These are phyloP conservation scores for Diachasma alloeum DNA, from an alignment of 1,140 invertebrate genomes.

Conservation along the genomic window DNA sequence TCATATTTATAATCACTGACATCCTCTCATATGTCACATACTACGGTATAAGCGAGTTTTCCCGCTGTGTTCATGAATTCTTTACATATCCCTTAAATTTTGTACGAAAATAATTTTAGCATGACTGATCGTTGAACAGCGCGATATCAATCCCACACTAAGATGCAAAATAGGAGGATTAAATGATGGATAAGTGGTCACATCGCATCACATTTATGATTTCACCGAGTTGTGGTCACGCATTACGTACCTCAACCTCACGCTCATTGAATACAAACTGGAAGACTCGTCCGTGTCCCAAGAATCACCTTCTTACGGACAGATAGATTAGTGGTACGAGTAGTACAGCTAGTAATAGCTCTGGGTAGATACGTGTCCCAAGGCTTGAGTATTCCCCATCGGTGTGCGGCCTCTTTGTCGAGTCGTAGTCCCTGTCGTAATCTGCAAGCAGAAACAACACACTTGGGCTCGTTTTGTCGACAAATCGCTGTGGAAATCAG, in stretches of 20 bases:
- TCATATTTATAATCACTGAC: constrained; percentile 10
- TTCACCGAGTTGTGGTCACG: background rate
- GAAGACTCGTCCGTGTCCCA: constrained; percentile 53
- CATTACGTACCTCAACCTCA: constrained; percentile 14
- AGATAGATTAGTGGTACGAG: constrained; percentile 46
- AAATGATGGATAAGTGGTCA: constrained; percentile 5
- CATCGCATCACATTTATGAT: constrained; percentile 28
- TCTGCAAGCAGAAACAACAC: constrained; percentile 46
- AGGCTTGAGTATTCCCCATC: constrained; percentile 29
- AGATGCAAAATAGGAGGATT: background rate
- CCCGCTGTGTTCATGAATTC: background rate
- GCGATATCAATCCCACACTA: background rate
- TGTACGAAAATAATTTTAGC: constrained; percentile 28
- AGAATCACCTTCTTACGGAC: constrained; percentile 55
- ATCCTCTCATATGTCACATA: constrained; percentile 6
- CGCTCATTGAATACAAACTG: constrained; percentile 53
- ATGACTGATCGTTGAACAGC: background rate
- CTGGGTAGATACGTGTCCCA: constrained; percentile 30
- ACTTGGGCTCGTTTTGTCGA: background rate
- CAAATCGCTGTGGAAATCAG: constrained; percentile 9
- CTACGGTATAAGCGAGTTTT: background rate
- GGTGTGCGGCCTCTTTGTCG: constrained; percentile 48
- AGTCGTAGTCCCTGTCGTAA: constrained; percentile 48
- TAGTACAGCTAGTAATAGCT: constrained; percentile 39
- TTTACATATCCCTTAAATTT: background rate